Evolutionary conservation across 1,140 invertebrate species (phyloP).

Genomic region (Camponotus floridanus): DNA sequence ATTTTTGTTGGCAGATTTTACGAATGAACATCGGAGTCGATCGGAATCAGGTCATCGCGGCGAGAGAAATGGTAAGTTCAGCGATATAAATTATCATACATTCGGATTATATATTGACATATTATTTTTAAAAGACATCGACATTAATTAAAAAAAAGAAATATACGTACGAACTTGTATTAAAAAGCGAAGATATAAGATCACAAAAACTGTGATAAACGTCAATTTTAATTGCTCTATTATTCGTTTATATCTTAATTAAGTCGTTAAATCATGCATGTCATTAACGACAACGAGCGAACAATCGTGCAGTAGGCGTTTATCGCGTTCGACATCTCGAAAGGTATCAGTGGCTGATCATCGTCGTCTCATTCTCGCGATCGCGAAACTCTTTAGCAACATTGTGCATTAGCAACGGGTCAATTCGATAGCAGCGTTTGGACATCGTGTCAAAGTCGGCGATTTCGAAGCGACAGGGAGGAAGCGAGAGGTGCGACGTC

Average conservation of each 20-base stretch:
- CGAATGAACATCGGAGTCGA: background rate
- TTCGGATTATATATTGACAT: background rate
- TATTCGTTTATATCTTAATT: background rate
- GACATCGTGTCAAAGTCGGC: conserved; percentile 1
- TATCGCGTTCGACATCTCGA: conserved; percentile 39
- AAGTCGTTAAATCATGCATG: background rate
- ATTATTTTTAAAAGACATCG: background rate
- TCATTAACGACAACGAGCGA: background rate
- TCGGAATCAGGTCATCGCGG: background rate
- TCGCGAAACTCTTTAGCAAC: conserved; percentile 20
- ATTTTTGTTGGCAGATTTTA: conserved; percentile 25
- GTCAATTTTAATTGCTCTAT: background rate
- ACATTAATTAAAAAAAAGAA: background rate
- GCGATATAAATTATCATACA: conserved; percentile 11
- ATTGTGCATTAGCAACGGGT: background rate
- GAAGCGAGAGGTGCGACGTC: background rate
- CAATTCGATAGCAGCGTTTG: conserved; percentile 9
- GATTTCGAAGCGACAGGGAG: conserved; percentile 5
- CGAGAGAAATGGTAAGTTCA: background rate
- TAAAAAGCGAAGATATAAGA: background rate
- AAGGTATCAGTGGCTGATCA: conserved; percentile 8
- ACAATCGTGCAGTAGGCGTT: background rate
- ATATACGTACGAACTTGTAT: background rate
- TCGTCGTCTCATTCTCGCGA: conserved; percentile 31
- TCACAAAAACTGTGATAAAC: background rate